Evolutionary conservation across 1,140 invertebrate genomes (phyloP), one percentile per base, ranked within the genome.

Genomic region (Phocides pigmalion): DNA sequence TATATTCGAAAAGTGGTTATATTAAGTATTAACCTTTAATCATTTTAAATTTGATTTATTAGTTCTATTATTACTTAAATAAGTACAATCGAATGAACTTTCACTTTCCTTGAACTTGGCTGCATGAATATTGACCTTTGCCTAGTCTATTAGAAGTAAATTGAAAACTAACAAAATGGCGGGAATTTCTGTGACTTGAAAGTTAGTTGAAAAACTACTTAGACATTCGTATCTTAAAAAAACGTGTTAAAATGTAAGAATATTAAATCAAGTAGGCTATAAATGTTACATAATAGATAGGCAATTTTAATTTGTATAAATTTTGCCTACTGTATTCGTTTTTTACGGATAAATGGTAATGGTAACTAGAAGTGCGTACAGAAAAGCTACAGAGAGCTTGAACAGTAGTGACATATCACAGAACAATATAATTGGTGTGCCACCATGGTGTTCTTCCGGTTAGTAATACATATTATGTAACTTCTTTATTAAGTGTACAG

Each of bases 371-470:
- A 79, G 68, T 64, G 49, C 66, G n/a, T 72, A 72, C 37, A 74
- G 46, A 70, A 76, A 71, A 51, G 61, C 69, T 42, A 71, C 53
- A 51, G 71, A 79, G 19, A 79, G 68, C 61, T 70, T 68, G 25
- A 58, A 46, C 28, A 72, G 59, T 28, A 79, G 70, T 59, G 75
- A 76, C 25, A 64, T 73, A 63, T 76, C 81, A 8, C 66, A 76
- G 25, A 73, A 79, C 53, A 82, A 81, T 59, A 66, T 74, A 39
- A 71, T 74, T 20, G 9, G 42, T 35, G 16, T 59, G 32, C 82
- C 80, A 15, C 86, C 84, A 62, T 89, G 84, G 86, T 87, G 86
- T 62, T 85, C 85, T 20, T 79, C 79, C 70, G 75, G 85, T 88
- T 44, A 58, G 75, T 66, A n/a, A n/a, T n/a, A 8, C 32, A 9